A percentile compares a stretch with the other conserved stretches of the same genome.
Conservation (phyloP, 2,888 invertebrate species). For the Andrena minutula region DNA sequence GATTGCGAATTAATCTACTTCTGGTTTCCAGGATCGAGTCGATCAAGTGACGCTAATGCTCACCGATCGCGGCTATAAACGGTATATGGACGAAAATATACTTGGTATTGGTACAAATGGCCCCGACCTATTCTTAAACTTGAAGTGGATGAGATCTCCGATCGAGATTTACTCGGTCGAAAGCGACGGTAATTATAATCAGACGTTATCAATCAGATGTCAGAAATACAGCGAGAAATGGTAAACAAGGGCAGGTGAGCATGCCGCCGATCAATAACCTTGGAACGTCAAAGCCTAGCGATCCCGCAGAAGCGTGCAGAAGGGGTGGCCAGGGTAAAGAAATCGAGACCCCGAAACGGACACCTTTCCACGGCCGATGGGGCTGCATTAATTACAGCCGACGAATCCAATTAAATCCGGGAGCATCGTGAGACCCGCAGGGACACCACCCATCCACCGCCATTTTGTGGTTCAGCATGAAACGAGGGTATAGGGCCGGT, state of each 20-base stretch:
- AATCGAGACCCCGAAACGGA: slow-evolving; percentile 20
- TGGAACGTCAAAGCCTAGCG: too few species aligned
- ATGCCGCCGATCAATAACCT: too few species aligned
- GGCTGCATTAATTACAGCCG: slow-evolving; percentile 73
- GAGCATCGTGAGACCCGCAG: slow-evolving; percentile 64
- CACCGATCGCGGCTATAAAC: not conserved
- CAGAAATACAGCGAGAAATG: too few species aligned
- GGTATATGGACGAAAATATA: not conserved
- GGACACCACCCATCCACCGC: slow-evolving; percentile 58
- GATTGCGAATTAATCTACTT: slow-evolving; percentile 18
- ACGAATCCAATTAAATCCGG: slow-evolving; percentile 79
- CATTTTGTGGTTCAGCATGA: slow-evolving; percentile 60
- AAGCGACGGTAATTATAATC: too few species aligned
- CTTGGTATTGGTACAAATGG: too few species aligned
- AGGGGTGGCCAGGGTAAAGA: not conserved
- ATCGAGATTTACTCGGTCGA: too few species aligned
- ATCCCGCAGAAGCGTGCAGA: too few species aligned
- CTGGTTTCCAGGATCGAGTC: not conserved
- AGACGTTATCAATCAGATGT: too few species aligned
- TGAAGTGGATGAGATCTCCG: too few species aligned
- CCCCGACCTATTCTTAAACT: too few species aligned
- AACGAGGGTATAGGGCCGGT: slow-evolving; percentile 40
- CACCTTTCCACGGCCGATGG: slow-evolving; percentile 24
- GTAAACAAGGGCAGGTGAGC: too few species aligned
- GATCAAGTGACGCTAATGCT: not conserved